These are phyloP conservation scores for Tachuris rubrigastra DNA, from an alignment of 2,113 vertebrate genomes.

Conservation along the genomic window DNA sequence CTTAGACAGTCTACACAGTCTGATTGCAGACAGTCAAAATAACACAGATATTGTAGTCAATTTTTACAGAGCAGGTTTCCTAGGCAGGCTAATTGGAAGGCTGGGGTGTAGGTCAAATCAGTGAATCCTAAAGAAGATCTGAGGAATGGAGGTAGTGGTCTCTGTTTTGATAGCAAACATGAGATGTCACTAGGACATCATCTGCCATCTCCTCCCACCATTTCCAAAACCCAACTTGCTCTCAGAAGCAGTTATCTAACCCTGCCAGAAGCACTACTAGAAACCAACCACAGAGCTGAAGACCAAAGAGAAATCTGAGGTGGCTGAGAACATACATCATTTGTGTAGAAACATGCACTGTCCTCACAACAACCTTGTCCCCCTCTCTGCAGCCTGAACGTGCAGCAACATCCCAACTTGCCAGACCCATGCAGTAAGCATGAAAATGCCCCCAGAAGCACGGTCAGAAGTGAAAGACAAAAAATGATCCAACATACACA, in stretches of 20 bases:
- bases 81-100: not conserved
- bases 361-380: not conserved
- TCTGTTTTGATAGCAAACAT: not conserved
- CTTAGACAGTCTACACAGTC: not conserved
- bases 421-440: not conserved
- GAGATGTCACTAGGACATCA: not conserved
- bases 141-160: not conserved
- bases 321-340: not conserved
- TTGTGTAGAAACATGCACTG: not conserved
- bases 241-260: not conserved
- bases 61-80: not conserved
- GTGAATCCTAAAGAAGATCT: not conserved
- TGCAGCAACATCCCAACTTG: not conserved
- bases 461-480: not conserved
- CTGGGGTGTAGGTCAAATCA: not conserved
- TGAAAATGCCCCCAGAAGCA: not conserved
- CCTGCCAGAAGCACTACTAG: not conserved
- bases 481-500: not conserved
- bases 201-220: not conserved
- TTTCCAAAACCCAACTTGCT: not conserved
- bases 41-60: fast-evolving
- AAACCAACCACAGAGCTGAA: not conserved
- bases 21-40: not conserved
- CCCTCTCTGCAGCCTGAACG: not conserved
- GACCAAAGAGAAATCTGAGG: not conserved